Base-by-base conservation (phyloP, 2,113 vertebrate species). In the Forbesichthys papilliferus region DNA sequence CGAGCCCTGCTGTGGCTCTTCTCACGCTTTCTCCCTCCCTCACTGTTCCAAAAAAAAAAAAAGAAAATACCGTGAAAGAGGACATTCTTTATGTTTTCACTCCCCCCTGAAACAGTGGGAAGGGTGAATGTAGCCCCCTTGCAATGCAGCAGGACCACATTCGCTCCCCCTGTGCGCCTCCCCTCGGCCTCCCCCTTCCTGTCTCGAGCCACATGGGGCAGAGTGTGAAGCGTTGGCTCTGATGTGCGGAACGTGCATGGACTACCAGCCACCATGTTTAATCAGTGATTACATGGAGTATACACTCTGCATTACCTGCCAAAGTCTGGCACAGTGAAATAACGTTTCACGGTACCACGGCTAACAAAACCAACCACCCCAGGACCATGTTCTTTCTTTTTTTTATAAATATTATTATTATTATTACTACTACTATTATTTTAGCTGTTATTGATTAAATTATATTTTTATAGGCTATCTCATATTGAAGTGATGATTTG, bases 1-100 rank as follows among this genome's bases (percentile, higher is more conserved):
- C 63, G 63, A 79, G 77, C 80, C 63, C 83, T 60, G 82, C 80
- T 54, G 68, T 75, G 79, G 77, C 83, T 86, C 79, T 90, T 92
- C 91, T 92, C 91, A 91, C 87, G 86, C 84, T 83, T 88, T 80
- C 72, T 72, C 64, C 33, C 66, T 85, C 11, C 49, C 70, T 48
- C 53, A 63, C 64, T 56, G 77, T 48, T 67, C 67, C 71, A 58
- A n/a, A 61, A 46, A 16, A 61, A 46, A 16, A 34, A 61, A 49
- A 36, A 61, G 57, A 74, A 73, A 70, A 74, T 80, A 42, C 66
- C 8, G 34, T 66, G 68, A 27, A 27, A 27, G 27, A 27, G 27
- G 27, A 27, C 27, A 27, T 62, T 73, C 78, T 72, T 60, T 75
- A 64, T 52, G 72, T 75, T 81, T 86, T 13, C 12, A 53, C 16